phyloP scores from a whole-genome alignment of 2,888 invertebrate genomes.

The Folsomia candida region DNA sequence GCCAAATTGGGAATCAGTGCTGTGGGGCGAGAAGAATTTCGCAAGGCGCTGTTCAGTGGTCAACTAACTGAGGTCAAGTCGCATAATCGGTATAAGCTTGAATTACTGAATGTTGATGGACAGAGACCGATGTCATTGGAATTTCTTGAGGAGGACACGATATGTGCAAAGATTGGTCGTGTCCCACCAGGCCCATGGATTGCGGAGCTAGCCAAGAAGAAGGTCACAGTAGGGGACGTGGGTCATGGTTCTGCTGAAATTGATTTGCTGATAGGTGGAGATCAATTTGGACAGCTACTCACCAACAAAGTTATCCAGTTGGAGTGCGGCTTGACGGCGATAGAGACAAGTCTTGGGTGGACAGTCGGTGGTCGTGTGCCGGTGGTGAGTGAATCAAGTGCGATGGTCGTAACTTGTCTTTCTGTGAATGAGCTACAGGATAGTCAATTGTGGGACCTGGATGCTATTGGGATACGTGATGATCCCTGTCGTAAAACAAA shows the following conservation, averaged over 20 bases:
- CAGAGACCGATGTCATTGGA: no score
- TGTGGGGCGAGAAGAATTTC: no score
- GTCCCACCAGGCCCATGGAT: no score
- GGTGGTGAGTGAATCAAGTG: no score
- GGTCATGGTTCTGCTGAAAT: background rate
- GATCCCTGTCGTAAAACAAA: constrained; percentile 27
- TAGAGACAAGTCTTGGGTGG: background rate
- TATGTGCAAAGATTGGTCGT: no score
- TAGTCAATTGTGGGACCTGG: constrained; percentile 7
- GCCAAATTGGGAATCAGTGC: no score
- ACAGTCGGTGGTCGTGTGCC: background rate
- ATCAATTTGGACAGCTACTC: background rate
- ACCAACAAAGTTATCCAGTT: background rate
- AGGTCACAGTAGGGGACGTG: background rate
- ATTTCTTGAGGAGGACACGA: no score
- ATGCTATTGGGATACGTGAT: constrained; percentile 11
- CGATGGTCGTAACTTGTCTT: background rate
- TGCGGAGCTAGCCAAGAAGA: no score
- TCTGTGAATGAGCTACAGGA: background rate
- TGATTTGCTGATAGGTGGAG: background rate
- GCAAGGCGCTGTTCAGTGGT: no score
- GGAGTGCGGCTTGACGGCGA: background rate
- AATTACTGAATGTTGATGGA: no score
- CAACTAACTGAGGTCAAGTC: no score
- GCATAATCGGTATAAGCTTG: no score